Conservation (phyloP, 2,888 invertebrate species). For the Agrotis puta region DNA sequence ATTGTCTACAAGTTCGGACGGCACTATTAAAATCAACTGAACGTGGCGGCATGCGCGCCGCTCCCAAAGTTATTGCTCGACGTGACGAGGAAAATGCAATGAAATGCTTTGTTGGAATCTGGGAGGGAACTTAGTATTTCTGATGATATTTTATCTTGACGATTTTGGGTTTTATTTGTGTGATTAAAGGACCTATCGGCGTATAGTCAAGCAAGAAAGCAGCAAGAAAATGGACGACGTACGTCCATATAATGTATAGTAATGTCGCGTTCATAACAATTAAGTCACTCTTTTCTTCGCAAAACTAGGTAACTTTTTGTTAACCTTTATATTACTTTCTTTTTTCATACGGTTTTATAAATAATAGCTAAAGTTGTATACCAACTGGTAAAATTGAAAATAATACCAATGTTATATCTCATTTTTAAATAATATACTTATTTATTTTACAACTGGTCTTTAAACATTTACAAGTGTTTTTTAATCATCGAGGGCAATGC, state of each 20-base stretch:
- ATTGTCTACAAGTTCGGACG: not conserved
- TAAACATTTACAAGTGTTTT: no score
- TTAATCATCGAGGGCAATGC: no score
- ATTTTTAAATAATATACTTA: no score
- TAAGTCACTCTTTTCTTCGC: no score
- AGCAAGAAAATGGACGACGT: no score
- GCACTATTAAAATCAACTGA: constrained; percentile 8
- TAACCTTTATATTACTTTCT: not conserved
- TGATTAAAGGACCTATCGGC: not conserved
- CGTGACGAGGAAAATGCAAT: constrained; percentile 25
- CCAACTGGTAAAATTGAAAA: no score
- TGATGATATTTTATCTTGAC: not conserved
- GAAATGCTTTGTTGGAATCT: constrained; percentile 17
- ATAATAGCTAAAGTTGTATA: no score
- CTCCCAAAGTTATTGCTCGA: constrained; percentile 7
- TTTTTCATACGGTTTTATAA: not conserved
- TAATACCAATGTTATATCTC: no score
- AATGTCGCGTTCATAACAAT: no score
- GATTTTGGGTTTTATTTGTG: not conserved
- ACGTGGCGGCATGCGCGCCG: not conserved
- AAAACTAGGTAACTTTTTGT: not conserved
- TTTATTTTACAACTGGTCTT: no score
- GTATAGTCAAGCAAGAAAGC: no score
- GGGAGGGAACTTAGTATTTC: not conserved
- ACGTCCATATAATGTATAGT: no score